Percentiles rank a stretch among this genome's conserved stretches.
These are phyloP conservation scores for Anguilla megastoma DNA, from an alignment of 2,797 vertebrate species.

Conservation along the genomic window DNA sequence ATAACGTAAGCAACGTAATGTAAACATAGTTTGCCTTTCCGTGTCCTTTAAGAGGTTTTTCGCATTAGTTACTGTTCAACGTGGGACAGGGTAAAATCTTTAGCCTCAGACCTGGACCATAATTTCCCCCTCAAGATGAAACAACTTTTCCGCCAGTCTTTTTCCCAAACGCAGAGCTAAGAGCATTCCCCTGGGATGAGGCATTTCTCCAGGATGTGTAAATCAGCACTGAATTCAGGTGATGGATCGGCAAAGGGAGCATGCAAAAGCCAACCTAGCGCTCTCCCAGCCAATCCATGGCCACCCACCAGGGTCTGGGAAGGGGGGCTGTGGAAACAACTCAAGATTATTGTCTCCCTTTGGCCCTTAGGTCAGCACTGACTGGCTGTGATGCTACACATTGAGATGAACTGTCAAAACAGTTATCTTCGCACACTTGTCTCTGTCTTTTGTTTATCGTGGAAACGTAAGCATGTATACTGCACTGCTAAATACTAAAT, in stretches of 20 bases:
- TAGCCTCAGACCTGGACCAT: neutral
- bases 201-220: neutral
- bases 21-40: neutral
- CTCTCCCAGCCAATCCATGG: neutral
- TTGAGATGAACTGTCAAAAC: conserved; percentile 50
- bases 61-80: neutral
- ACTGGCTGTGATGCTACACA: conserved; percentile 45
- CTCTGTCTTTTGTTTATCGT: conserved; percentile 16
- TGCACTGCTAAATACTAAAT: conserved; percentile 18
- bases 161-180: neutral
- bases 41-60: neutral
- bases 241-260: neutral
- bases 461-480: conserved; percentile 36
- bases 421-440: conserved; percentile 48
- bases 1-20: neutral
- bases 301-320: neutral
- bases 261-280: neutral
- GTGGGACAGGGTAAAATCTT: neutral
- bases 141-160: neutral
- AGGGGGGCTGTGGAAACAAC: neutral
- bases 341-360: neutral
- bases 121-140: neutral
- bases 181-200: neutral
- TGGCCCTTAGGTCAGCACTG: conserved; percentile 43
- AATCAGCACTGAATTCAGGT: neutral